Evolutionary conservation across 1,140 invertebrate species (phyloP).

Genomic region (Drosophila pseudoobscura): DNA sequence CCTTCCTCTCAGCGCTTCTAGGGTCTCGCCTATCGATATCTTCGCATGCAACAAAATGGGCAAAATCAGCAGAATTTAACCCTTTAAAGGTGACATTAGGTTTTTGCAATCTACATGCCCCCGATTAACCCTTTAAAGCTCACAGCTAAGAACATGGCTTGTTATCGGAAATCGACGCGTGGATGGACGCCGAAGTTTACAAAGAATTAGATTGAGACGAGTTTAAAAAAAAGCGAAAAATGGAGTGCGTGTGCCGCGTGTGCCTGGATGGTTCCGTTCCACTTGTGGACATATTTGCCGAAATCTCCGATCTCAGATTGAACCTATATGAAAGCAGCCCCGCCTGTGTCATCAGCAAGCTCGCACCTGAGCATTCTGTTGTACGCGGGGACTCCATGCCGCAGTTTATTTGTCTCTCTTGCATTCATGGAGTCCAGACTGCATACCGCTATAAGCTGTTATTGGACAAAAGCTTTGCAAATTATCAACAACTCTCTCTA

Average conservation of each 20-base stretch:
- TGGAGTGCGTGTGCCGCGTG: slow-evolving; percentile 47
- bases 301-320: slow-evolving; percentile 14
- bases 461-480: slow-evolving; percentile 36
- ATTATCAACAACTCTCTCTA: slow-evolving; percentile 14
- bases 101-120: no score
- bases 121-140: no score
- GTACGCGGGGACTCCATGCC: slow-evolving; percentile 34
- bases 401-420: slow-evolving; percentile 50
- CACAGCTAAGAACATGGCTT: no score
- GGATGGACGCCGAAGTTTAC: background rate
- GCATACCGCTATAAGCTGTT: slow-evolving; percentile 52
- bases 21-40: no score
- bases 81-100: no score
- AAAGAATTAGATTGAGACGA: no score
- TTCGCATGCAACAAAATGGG: no score
- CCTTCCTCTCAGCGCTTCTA: no score
- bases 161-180: no score
- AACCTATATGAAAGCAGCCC: no score
- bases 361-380: slow-evolving; percentile 1
- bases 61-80: background rate
- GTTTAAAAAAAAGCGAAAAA: background rate
- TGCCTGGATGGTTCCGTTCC: slow-evolving; percentile 52
- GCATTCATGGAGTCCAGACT: slow-evolving; percentile 43
- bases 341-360: background rate
- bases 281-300: slow-evolving; percentile 55